Conservation (phyloP, 2,888 invertebrate genomes). For the Melikaiella ostensackeni region DNA sequence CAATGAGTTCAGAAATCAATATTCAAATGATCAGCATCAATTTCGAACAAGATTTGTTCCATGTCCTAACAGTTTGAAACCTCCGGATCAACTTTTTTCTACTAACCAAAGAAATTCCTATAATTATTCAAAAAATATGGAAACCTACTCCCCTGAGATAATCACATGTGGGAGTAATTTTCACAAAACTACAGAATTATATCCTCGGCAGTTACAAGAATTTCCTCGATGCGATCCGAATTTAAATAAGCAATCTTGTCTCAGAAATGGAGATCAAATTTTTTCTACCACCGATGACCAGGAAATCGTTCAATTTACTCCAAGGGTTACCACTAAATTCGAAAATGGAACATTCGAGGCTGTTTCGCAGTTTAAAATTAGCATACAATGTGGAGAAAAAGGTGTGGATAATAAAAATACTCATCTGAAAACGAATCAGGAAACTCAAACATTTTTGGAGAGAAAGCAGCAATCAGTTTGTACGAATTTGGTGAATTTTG, state of each 20-base stretch:
- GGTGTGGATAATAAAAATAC: background rate
- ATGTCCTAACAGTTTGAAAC: background rate
- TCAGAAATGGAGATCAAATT: background rate
- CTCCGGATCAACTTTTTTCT: background rate
- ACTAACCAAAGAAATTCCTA: background rate
- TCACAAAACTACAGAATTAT: background rate
- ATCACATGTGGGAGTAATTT: conserved; percentile 1
- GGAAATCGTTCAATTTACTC: conserved; percentile 7
- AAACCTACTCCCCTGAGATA: background rate
- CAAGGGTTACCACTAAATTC: conserved; percentile 40
- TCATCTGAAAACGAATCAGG: background rate
- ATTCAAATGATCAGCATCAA: background rate
- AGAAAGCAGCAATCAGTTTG: conserved; percentile 24
- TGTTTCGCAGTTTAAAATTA: conserved; percentile 50
- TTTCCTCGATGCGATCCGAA: background rate
- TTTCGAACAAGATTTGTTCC: background rate
- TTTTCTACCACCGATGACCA: background rate
- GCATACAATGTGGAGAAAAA: conserved; percentile 41
- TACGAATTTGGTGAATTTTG: conserved; percentile 9
- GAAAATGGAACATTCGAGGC: conserved; percentile 51
- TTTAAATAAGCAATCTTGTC: background rate
- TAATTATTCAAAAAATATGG: background rate
- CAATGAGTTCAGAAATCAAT: background rate
- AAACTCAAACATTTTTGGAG: conserved; percentile 30
- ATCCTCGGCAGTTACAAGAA: background rate